Conservation (phyloP, 2,888 invertebrate genomes). For the Corbicula japonica region DNA sequence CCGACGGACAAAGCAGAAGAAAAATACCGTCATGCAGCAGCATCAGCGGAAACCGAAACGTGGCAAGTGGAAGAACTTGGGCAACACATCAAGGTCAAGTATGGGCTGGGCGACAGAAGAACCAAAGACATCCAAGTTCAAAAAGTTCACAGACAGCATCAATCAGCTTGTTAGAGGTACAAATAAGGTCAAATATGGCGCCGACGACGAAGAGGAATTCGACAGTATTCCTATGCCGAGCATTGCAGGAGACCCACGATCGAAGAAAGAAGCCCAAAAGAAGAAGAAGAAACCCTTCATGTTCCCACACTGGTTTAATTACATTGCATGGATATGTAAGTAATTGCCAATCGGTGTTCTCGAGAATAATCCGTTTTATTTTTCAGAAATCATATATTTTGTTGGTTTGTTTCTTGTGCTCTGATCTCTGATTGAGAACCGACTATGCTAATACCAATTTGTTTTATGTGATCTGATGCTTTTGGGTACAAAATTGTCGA, state of each 20-base stretch:
- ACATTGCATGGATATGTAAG: constrained; percentile 86
- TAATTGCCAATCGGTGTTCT: too few species aligned
- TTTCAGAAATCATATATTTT: neutral
- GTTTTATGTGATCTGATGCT: too few species aligned
- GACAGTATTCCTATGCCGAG: constrained; percentile 65
- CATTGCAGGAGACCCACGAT: constrained; percentile 68
- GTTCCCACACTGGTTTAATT: constrained; percentile 85
- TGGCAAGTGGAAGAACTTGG: constrained; percentile 83
- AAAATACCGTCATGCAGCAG: constrained; percentile 80
- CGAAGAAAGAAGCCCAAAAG: constrained; percentile 68
- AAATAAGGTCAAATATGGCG: constrained; percentile 71
- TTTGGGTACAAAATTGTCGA: too few species aligned
- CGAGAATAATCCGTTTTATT: too few species aligned
- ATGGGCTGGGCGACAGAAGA: constrained; percentile 70
- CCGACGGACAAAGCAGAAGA: constrained; percentile 81
- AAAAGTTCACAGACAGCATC: constrained; percentile 80
- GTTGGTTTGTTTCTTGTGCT: too few species aligned
- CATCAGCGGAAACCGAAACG: constrained; percentile 79
- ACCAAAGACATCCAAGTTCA: constrained; percentile 69
- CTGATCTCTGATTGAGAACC: too few species aligned
- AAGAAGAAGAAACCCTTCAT: constrained; percentile 84
- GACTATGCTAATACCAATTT: too few species aligned
- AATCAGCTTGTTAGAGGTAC: constrained; percentile 77
- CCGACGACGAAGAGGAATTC: constrained; percentile 67
- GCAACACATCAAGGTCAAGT: constrained; percentile 58